These are phyloP conservation scores for Homarus gammarus DNA, from an alignment of 2,888 invertebrate genomes.

Conservation along the genomic window DNA sequence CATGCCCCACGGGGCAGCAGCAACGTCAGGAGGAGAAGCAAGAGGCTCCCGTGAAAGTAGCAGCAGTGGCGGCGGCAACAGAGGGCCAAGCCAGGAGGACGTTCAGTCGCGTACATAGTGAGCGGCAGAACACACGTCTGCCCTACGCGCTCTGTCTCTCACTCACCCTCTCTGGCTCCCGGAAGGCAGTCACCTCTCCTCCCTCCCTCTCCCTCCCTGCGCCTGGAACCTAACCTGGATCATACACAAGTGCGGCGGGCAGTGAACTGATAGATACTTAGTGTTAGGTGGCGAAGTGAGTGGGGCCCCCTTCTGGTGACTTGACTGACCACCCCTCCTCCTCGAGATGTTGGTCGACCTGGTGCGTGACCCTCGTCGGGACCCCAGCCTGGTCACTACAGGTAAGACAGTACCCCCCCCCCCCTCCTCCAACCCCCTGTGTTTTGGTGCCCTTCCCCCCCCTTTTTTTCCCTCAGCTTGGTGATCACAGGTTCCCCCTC, in stretches of 20 bases:
- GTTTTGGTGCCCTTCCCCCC: conserved; percentile 13
- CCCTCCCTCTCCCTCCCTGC: background rate
- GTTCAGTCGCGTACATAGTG: conserved; percentile 11
- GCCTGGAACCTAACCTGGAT: background rate
- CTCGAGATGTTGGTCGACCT: conserved; percentile 58
- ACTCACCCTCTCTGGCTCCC: background rate
- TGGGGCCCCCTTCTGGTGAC: background rate
- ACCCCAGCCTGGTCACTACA: conserved; percentile 41
- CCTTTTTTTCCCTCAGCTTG: conserved; percentile 4
- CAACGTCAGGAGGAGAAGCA: background rate
- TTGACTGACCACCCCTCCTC: background rate
- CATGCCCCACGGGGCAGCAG: conserved; percentile 17
- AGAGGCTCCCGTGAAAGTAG: conserved; percentile 37
- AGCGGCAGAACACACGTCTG: conserved; percentile 8
- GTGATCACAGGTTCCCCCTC: background rate
- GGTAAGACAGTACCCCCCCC: conserved; percentile 22
- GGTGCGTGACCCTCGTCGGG: conserved; percentile 46
- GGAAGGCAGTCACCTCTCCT: background rate
- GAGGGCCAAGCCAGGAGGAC: background rate
- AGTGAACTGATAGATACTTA: no score
- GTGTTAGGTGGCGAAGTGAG: no score
- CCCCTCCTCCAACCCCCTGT: background rate
- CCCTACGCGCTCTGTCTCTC: background rate
- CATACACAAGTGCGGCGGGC: background rate
- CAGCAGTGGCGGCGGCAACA: conserved; percentile 5